Percentiles rank a stretch among this genome's conserved stretches.
phyloP scores from a whole-genome alignment of 2,797 vertebrate species.

The Lateolabrax maculatus region DNA sequence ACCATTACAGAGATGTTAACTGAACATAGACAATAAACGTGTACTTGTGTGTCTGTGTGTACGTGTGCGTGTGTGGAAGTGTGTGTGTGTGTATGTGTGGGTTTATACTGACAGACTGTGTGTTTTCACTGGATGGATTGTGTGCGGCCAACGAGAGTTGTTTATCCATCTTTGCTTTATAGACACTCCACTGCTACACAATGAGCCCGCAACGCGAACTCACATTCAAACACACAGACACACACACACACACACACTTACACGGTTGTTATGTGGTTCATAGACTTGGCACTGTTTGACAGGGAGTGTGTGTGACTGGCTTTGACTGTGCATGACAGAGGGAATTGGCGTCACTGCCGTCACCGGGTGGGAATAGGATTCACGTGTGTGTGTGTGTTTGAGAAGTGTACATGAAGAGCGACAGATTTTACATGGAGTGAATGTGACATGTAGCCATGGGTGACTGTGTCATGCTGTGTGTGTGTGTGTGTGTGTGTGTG shows the following conservation, averaged over 20 bases:
- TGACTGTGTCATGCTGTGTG: constrained; percentile 20
- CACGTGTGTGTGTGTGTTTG: neutral
- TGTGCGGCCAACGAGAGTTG: constrained; percentile 53
- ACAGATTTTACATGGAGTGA: constrained; percentile 20
- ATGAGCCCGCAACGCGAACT: constrained; percentile 46
- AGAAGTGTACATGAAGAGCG: neutral
- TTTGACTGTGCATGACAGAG: constrained; percentile 59
- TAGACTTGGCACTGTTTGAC: constrained; percentile 45
- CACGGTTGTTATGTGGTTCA: constrained; percentile 35
- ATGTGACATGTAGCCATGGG: constrained; percentile 43
- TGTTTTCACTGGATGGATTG: constrained; percentile 51
- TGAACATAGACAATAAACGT: constrained; percentile 25
- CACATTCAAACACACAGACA: constrained; percentile 12
- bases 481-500: neutral
- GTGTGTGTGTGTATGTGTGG: constrained; percentile 4
- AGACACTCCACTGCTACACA: constrained; percentile 58
- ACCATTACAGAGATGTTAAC: constrained; percentile 63
- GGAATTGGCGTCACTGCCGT: constrained; percentile 22
- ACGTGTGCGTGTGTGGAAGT: constrained; percentile 19
- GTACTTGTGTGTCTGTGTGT: neutral
- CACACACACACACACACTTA: constrained; percentile 18
- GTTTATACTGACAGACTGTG: constrained; percentile 42
- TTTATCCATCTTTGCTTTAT: constrained; percentile 69
- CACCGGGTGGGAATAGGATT: neutral
- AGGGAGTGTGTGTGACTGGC: constrained; percentile 38